phyloP scores from a whole-genome alignment of 2,113 vertebrate species.

The Chaetorhynchus papuensis region DNA sequence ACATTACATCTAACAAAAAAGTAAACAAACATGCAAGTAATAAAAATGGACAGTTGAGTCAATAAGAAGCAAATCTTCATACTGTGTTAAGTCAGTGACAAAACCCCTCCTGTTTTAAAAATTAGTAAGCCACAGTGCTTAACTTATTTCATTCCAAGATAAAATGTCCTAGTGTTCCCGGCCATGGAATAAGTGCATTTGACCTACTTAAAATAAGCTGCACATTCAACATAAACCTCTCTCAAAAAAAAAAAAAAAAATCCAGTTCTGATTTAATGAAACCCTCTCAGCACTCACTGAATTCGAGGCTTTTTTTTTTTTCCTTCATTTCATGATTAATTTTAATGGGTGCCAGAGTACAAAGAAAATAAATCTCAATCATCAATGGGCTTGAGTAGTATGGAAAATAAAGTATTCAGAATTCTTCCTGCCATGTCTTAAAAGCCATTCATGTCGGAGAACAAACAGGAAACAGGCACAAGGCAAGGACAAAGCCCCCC shows the following conservation, averaged over 20 bases:
- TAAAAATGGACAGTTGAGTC: slow-evolving; percentile 87
- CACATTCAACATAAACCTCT: slow-evolving; percentile 36
- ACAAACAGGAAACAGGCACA: slow-evolving; percentile 50
- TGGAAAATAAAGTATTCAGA: slow-evolving; percentile 43
- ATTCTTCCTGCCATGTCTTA: slow-evolving; percentile 37
- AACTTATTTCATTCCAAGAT: slow-evolving; percentile 45
- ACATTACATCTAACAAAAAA: slow-evolving; percentile 89
- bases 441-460: slow-evolving; percentile 42
- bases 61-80: slow-evolving; percentile 94
- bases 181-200: slow-evolving; percentile 6
- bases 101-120: slow-evolving; percentile 33
- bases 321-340: not conserved
- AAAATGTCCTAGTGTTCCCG: slow-evolving; percentile 32
- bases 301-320: not conserved
- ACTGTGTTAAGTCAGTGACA: slow-evolving; percentile 86
- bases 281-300: slow-evolving; percentile 20
- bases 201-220: slow-evolving; percentile 58
- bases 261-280: slow-evolving; percentile 41
- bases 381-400: slow-evolving; percentile 29
- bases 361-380: slow-evolving; percentile 30
- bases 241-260: not conserved
- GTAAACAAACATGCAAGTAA: slow-evolving; percentile 92
- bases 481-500: slow-evolving; percentile 58
- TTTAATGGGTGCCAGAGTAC: slow-evolving; percentile 58
- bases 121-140: slow-evolving; percentile 30